Percentiles rank a stretch among this genome's conserved stretches.
Evolutionary conservation across 2,888 invertebrate species (phyloP).

Genomic region (Campoplex capitator): DNA sequence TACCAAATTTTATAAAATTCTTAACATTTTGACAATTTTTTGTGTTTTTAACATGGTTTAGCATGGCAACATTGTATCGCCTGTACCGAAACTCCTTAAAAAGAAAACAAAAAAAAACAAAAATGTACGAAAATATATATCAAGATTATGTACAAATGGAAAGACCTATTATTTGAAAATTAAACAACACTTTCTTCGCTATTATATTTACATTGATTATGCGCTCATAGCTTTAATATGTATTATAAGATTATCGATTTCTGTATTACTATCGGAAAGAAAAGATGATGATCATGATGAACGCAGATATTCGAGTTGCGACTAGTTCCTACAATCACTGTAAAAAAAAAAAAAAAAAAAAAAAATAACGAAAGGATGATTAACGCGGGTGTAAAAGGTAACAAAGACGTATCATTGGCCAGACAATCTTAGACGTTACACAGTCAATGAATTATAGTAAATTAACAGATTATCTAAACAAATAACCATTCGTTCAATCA

Average conservation of each 20-base stretch:
- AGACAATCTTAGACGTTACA: conserved; percentile 76
- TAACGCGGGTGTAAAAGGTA: conserved; percentile 54
- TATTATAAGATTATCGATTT: conserved; percentile 60
- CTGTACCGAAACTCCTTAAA: no score
- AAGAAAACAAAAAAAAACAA: background rate
- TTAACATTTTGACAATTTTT: no score
- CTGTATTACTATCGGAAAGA: conserved; percentile 30
- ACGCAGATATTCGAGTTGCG: conserved; percentile 44
- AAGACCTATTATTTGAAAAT: conserved; percentile 40
- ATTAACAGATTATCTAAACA: conserved; percentile 58
- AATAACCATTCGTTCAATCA: conserved; percentile 41
- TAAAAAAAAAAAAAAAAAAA: conserved; percentile 21
- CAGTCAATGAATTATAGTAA: conserved; percentile 66
- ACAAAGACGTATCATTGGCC: conserved; percentile 74
- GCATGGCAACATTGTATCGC: no score
- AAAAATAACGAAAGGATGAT: conserved; percentile 1
- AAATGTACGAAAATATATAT: background rate
- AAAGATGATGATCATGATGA: background rate
- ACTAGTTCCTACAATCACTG: conserved; percentile 64
- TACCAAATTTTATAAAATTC: no score
- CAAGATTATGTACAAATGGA: conserved; percentile 4
- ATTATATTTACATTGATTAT: conserved; percentile 54
- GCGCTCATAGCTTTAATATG: conserved; percentile 45
- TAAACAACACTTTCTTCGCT: conserved; percentile 36
- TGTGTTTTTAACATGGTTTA: no score